Conservation (phyloP, 2,797 vertebrate genomes). For the Florisuga fusca region DNA sequence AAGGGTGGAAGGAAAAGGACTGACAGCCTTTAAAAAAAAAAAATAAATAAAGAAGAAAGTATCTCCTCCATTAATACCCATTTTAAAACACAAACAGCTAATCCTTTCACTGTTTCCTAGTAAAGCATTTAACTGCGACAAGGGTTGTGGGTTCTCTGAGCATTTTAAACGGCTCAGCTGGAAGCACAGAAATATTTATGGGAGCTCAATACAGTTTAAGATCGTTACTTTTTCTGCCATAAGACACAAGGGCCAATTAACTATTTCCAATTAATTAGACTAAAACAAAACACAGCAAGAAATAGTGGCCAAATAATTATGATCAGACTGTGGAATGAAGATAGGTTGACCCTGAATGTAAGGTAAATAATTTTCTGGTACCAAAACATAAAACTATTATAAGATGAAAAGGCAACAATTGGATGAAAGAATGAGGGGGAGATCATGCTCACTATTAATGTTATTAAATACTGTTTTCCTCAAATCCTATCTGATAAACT, state of each 20-base stretch:
- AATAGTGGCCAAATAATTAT: neutral
- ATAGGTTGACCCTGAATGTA: neutral
- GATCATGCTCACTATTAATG: neutral
- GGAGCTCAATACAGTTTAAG: conserved; percentile 74
- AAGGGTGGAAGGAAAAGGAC: neutral
- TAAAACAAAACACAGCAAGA: conserved; percentile 48
- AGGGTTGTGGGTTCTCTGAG: neutral
- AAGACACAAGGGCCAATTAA: conserved; percentile 70
- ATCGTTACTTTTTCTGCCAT: conserved; percentile 69
- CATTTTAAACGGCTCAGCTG: conserved; percentile 71
- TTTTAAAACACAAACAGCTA: neutral
- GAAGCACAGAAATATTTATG: conserved; percentile 78
- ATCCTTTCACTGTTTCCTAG: conserved; percentile 37
- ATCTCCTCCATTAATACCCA: neutral
- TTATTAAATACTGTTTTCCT: neutral
- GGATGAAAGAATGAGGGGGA: neutral
- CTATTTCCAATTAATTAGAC: conserved; percentile 70
- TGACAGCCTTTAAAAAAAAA: neutral
- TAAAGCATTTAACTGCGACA: conserved; percentile 54
- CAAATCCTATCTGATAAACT: rapidly evolving
- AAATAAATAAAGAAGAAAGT: neutral
- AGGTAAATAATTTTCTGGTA: conserved; percentile 19
- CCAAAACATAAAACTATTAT: neutral
- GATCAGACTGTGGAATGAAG: neutral
- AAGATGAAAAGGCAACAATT: neutral